Evolutionary conservation across 2,113 vertebrate genomes (phyloP), one percentile per base, ranked within the genome.

Genomic region (Grus americana): DNA sequence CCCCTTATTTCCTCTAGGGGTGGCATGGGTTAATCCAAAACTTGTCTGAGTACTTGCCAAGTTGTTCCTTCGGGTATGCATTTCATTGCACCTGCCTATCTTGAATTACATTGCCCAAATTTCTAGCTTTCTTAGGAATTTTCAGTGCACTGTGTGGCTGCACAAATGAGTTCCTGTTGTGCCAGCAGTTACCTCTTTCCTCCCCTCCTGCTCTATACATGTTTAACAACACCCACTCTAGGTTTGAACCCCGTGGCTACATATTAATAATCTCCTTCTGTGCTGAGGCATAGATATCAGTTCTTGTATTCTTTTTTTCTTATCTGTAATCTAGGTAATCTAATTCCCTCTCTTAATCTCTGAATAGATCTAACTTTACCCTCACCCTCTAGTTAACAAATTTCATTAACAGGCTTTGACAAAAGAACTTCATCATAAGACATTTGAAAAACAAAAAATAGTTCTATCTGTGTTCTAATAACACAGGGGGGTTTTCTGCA

Each of bases 401-500:
- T 79, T 87, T 79, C n/a, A 62, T 89, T 91, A 79, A 42, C 15
- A 83, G 46, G n/a, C 30, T 72, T 57, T 0, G 0, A 5, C 63
- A 72, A 79, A 87, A 79, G 8, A 79, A 36, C 29, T 58, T 52
- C 50, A 22, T n/a, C 67, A 46, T 2, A 54, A 65, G 58, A 49
- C 11, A 38, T 65, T 72, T 8, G 3, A 52, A 74, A 54, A 21
- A 38, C 38, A 38, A 34, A 34, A 36, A 22, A 12, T 27, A 70
- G 47, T 24, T 63, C 23, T 29, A 86, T 36, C 29, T n/a, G 11
- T 61, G 23, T 52, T 78, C 38, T 71, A 74, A 62, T 8, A 26
- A 34, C 26, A 40, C 12, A 24, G 30, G 8, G 12, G 0, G 1
- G 8, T 49, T 66, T 71, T 34, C 15, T 34, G 18, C 36, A n/a